Evolutionary conservation across 2,113 vertebrate genomes (phyloP).

Genomic region (Varanus komodoensis): DNA sequence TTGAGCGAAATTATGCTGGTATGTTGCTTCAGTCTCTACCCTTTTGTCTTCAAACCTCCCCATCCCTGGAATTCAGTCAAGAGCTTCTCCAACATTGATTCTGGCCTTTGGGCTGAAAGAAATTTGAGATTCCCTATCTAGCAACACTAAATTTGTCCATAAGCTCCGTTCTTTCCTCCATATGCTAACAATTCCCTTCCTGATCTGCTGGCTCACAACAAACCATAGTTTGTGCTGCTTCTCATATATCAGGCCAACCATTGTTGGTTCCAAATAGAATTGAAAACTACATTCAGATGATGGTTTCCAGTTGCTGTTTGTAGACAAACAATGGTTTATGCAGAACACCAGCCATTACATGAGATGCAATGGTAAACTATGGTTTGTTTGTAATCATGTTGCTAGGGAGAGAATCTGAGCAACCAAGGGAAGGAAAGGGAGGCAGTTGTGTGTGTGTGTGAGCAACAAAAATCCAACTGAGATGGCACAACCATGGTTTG

Average conservation of each 20-base stretch:
- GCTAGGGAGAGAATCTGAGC: not conserved
- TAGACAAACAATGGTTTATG: not conserved
- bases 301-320: not conserved
- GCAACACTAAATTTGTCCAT: not conserved
- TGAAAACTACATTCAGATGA: not conserved
- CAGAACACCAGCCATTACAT: not conserved
- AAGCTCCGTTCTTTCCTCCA: not conserved
- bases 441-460: not conserved
- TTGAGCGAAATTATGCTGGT: too few species aligned
- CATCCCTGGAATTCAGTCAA: too few species aligned
- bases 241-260: not conserved
- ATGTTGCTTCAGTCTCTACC: too few species aligned
- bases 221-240: not conserved
- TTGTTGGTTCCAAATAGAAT: not conserved
- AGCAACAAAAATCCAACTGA: constrained; percentile 8
- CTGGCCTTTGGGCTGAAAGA: too few species aligned
- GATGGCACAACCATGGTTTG: constrained; percentile 22
- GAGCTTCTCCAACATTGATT: too few species aligned
- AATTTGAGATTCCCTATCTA: too few species aligned
- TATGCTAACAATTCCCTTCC: not conserved
- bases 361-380: not conserved
- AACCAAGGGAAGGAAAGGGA: not conserved
- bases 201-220: not conserved
- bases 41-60: too few species aligned
- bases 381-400: not conserved